A percentile compares a stretch with the other conserved stretches of the same genome.
phyloP scores from a whole-genome alignment of 2,888 invertebrate genomes.

The Saturnia japonica region DNA sequence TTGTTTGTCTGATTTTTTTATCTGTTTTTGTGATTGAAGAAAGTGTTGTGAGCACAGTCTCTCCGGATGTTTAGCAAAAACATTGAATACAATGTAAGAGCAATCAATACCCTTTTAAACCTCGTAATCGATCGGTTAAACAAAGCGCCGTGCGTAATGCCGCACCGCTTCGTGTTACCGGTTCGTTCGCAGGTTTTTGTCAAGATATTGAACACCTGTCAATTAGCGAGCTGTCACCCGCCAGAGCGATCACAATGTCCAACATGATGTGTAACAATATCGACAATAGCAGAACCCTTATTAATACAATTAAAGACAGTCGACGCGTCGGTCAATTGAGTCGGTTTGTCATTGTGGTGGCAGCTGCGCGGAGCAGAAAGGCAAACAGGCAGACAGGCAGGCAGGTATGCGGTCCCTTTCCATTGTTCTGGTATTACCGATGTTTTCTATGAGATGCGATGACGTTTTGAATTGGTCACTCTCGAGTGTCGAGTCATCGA shows the following conservation, averaged over 20 bases:
- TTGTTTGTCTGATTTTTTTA: too few relatives aligned
- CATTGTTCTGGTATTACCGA: conserved; percentile 22
- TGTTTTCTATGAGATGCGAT: conserved; percentile 45
- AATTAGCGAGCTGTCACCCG: conserved; percentile 55
- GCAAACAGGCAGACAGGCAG: conserved; percentile 21
- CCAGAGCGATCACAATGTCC: conserved; percentile 29
- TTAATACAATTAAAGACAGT: conserved; percentile 13
- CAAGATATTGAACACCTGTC: conserved; percentile 49
- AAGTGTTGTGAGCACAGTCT: neutral
- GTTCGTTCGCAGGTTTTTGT: neutral
- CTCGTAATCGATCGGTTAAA: conserved; percentile 48
- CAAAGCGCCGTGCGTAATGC: conserved; percentile 34
- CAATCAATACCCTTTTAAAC: conserved; percentile 21
- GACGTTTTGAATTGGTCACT: conserved; percentile 32
- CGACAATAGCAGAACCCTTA: neutral
- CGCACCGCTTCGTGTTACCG: neutral
- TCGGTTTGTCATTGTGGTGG: conserved; percentile 26
- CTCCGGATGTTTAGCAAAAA: conserved; percentile 16
- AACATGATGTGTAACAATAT: conserved; percentile 22
- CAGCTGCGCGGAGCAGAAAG: conserved; percentile 48
- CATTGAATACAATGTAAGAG: conserved; percentile 23
- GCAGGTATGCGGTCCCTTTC: conserved; percentile 32
- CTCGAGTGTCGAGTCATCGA: conserved; percentile 16
- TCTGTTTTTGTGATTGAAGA: neutral
- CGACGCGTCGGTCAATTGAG: conserved; percentile 27